Conservation (phyloP, 2,888 invertebrate genomes). For the Gymnocheta viridis region DNA sequence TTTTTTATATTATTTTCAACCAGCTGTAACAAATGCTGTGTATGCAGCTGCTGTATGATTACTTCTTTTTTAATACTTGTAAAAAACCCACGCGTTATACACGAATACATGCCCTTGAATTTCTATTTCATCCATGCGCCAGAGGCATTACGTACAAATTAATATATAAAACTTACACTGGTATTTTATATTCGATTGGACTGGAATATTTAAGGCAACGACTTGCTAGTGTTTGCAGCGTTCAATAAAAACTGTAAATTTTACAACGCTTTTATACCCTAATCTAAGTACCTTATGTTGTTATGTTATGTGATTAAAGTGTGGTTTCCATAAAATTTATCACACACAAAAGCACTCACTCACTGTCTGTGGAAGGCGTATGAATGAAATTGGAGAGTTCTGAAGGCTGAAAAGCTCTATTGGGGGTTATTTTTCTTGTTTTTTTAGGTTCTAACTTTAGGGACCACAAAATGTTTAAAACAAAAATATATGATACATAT, state of each 20-base stretch:
- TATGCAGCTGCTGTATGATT: constrained; percentile 3
- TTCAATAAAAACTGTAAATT: background rate
- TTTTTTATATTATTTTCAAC: constrained; percentile 35
- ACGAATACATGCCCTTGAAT: constrained; percentile 23
- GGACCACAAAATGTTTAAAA: too few relatives aligned
- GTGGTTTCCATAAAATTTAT: too few relatives aligned
- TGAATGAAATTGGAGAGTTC: too few relatives aligned
- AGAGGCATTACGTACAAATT: constrained; percentile 14
- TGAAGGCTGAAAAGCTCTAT: too few relatives aligned
- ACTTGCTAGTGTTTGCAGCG: background rate
- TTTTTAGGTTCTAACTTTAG: too few relatives aligned
- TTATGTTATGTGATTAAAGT: too few relatives aligned
- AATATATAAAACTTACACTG: background rate
- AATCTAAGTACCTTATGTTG: background rate
- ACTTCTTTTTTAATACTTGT: constrained; percentile 3
- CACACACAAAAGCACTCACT: too few relatives aligned
- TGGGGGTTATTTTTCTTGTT: too few relatives aligned
- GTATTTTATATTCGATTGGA: background rate
- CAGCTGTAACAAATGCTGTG: constrained; percentile 3
- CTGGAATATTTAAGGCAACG: background rate
- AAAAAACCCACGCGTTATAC: background rate
- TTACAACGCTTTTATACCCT: background rate
- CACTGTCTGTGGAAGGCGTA: too few relatives aligned
- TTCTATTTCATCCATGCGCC: constrained; percentile 22
- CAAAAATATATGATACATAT: too few relatives aligned